Conservation (phyloP, 2,888 invertebrate genomes). For the Tiphia femorata region DNA sequence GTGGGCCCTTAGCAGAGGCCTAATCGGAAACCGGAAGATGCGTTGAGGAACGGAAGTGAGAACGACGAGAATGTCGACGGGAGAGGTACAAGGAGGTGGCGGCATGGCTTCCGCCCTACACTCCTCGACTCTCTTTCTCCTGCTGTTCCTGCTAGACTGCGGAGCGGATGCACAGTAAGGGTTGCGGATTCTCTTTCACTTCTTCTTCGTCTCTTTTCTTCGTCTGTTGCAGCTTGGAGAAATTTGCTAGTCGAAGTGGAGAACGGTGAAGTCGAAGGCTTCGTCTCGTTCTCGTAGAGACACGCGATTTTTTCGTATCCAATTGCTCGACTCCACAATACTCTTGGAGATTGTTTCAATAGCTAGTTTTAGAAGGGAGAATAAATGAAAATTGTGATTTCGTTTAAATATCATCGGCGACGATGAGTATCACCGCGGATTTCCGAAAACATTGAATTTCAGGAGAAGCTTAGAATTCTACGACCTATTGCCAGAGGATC, state of each 20-base stretch:
- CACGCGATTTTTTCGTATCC: neutral
- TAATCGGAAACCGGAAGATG: no score
- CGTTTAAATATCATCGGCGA: neutral
- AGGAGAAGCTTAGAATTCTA: conserved; percentile 84
- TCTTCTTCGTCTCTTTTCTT: neutral
- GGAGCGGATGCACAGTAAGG: conserved; percentile 63
- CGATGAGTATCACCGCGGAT: conserved; percentile 23
- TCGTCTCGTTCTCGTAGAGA: neutral
- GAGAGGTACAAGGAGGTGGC: conserved; percentile 43
- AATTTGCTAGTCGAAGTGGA: neutral
- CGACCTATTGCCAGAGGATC: conserved; percentile 89
- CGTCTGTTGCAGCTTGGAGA: neutral
- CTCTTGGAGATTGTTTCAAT: neutral
- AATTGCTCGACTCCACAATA: neutral
- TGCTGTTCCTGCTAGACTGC: conserved; percentile 51
- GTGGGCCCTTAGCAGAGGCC: no score
- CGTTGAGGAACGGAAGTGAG: conserved; percentile 46
- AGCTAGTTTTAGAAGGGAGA: neutral
- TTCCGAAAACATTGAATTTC: conserved; percentile 25
- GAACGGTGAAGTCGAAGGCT: neutral
- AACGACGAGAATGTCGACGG: conserved; percentile 46
- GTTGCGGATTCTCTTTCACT: no score
- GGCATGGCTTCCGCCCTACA: conserved; percentile 46
- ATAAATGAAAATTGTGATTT: neutral
- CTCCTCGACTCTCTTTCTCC: conserved; percentile 50